Conservation (phyloP, 2,113 vertebrate species). For the Lophius piscatorius region DNA sequence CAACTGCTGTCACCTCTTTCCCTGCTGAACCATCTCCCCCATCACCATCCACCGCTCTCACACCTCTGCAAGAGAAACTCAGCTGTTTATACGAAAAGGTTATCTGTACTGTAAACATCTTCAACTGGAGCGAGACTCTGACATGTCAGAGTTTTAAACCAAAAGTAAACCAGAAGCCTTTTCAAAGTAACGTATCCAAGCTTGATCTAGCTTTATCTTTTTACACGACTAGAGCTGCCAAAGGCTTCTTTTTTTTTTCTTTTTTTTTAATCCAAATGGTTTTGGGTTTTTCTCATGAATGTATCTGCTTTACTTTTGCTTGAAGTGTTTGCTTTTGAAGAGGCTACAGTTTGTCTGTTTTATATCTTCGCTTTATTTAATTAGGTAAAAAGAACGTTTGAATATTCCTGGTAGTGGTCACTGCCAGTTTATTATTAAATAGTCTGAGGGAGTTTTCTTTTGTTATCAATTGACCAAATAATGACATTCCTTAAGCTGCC, state of each 20-base stretch:
- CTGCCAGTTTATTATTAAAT: conserved; percentile 55
- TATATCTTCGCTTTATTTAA: conserved; percentile 28
- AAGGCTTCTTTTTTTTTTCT: too few relatives aligned
- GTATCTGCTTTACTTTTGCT: conserved; percentile 9
- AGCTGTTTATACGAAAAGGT: conserved; percentile 71
- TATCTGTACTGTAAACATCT: conserved; percentile 76
- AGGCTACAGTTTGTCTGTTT: conserved; percentile 39
- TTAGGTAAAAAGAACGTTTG: conserved; percentile 31
- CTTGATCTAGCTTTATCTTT: conserved; percentile 40
- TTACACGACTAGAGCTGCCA: conserved; percentile 43
- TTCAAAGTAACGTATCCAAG: conserved; percentile 38
- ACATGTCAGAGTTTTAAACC: conserved; percentile 25
- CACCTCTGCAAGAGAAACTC: conserved; percentile 47
- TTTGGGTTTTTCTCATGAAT: neutral
- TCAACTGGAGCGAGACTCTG: conserved; percentile 44
- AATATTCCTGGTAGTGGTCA: conserved; percentile 27
- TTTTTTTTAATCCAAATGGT: conserved; percentile 23
- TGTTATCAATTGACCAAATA: conserved; percentile 71
- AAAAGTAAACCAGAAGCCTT: conserved; percentile 24
- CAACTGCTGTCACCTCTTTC: conserved; percentile 51
- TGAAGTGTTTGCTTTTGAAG: conserved; percentile 33
- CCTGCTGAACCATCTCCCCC: conserved; percentile 23
- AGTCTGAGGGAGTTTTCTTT: conserved; percentile 53
- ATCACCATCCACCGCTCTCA: conserved; percentile 37
- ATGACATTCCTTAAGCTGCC: conserved; percentile 66